Base-by-base conservation (phyloP, 2,797 vertebrate genomes). In the Parauchenoglanis punctatus region DNA sequence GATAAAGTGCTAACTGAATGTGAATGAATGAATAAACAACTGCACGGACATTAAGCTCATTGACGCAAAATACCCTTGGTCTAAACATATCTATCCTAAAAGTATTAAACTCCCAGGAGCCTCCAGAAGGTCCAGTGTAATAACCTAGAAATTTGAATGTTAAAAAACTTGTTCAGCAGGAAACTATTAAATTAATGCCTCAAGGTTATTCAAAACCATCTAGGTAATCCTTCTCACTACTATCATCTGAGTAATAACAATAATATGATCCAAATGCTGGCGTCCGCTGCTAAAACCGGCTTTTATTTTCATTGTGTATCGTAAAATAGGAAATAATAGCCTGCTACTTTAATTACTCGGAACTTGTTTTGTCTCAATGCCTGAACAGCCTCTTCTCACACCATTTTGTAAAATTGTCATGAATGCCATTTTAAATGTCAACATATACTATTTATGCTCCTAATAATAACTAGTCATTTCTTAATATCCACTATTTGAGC, bases 151-250 rank as follows among this genome's bases (percentile, higher is more conserved):
- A 52, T 67, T 52, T 31, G 3, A 31, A 46, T 23, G 12, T 46
- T 63, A 80, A 44, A 78, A 63, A 81, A 63, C 7, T 81, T 12
- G 20, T 49, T 63, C 40, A 85, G 65, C 20, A 31, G n/a, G 59
- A n/a, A 46, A 28, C 59, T 35, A n/a, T 54, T 18, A 56, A 23
- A 56, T 35, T 40, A 65, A n/a, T 28, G n/a, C 61, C 61, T 83
- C 61, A 83, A 49, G 81, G 59, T 49, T 49, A 65, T 82, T 0
- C 17, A 49, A 82, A 65, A 46, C 5, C 12, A 44, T 28, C 7
- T 4, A 35, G 18, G 13, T 80, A 40, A 44, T 65, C 56, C 5
- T 40, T 81, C 40, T 40, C 56, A 40, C 31, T 4, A 56, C 7
- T 61, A 25, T 81, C 35, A n/a, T n/a, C 61, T 44, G 15, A 81